These are phyloP conservation scores for Stichopus chloronotus DNA, from an alignment of 35 echinoderm and acorn worm genomes.

Conservation along the genomic window DNA sequence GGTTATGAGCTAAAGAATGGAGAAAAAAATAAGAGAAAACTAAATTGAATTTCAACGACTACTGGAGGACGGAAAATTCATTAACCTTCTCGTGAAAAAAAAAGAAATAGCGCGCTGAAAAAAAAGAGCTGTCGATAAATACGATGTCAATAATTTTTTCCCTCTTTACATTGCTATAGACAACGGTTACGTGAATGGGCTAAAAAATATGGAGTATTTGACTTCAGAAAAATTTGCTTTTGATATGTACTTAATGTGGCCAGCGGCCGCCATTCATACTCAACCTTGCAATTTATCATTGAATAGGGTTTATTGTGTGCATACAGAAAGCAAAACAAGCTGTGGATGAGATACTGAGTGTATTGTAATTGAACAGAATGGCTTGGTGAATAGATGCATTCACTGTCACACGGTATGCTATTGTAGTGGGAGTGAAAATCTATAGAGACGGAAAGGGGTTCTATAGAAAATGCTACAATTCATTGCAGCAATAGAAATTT, in stretches of 20 bases:
- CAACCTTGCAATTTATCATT: constrained; percentile 47
- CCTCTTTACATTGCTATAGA: neutral
- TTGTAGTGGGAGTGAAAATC: constrained; percentile 55
- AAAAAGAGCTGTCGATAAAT: neutral
- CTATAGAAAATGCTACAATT: constrained; percentile 62
- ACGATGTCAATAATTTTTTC: neutral
- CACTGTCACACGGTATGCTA: constrained; percentile 48
- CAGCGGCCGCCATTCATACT: constrained; percentile 48
- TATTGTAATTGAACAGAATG: constrained; percentile 56
- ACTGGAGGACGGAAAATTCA: constrained; percentile 16
- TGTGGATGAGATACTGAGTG: constrained; percentile 6
- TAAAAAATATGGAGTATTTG: constrained; percentile 29
- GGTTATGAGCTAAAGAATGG: too few relatives aligned
- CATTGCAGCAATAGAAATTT: constrained; percentile 44
- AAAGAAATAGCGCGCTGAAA: neutral
- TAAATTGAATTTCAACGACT: constrained; percentile 28
- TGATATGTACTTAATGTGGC: constrained; percentile 51
- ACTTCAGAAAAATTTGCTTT: constrained; percentile 40
- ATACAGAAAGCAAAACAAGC: constrained; percentile 55
- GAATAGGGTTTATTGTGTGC: constrained; percentile 33
- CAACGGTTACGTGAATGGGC: constrained; percentile 39
- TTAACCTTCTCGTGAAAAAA: constrained; percentile 10
- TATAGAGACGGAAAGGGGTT: constrained; percentile 23
- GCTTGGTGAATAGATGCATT: constrained; percentile 42
- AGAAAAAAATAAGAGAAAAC: neutral